phyloP scores from a whole-genome alignment of 2,113 vertebrate species.

The Clarias macrocephalus region DNA sequence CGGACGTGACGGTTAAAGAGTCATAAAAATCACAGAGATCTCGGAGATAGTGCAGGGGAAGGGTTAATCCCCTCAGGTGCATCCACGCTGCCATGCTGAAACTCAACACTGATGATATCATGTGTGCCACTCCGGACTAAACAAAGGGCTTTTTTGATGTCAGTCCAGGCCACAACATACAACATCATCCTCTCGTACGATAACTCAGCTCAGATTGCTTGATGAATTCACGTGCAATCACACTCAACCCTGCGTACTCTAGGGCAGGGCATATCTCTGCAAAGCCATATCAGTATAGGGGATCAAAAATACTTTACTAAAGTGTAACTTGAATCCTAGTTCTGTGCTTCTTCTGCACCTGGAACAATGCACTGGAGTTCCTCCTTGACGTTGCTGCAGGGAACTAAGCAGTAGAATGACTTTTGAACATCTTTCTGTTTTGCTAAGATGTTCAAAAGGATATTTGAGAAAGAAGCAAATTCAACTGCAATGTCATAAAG shows the following conservation, averaged over 20 bases:
- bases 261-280: background rate
- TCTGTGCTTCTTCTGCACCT: background rate
- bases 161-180: conserved; percentile 2
- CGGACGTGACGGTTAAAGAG: background rate
- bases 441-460: background rate
- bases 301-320: background rate
- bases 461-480: background rate
- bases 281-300: background rate
- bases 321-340: conserved; percentile 12
- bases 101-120: conserved; percentile 35
- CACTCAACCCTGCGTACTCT: background rate
- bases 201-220: background rate
- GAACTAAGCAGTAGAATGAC: background rate
- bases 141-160: conserved; percentile 27
- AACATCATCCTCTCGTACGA: conserved; percentile 8
- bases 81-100: conserved; percentile 9
- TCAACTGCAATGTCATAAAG: background rate
- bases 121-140: background rate
- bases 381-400: background rate
- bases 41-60: background rate
- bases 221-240: background rate
- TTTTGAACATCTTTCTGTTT: background rate
- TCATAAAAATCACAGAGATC: background rate
- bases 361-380: background rate
- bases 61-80: conserved; percentile 28